Base-by-base conservation (phyloP, 2,113 vertebrate genomes). In the Carettochelys insculpta region DNA sequence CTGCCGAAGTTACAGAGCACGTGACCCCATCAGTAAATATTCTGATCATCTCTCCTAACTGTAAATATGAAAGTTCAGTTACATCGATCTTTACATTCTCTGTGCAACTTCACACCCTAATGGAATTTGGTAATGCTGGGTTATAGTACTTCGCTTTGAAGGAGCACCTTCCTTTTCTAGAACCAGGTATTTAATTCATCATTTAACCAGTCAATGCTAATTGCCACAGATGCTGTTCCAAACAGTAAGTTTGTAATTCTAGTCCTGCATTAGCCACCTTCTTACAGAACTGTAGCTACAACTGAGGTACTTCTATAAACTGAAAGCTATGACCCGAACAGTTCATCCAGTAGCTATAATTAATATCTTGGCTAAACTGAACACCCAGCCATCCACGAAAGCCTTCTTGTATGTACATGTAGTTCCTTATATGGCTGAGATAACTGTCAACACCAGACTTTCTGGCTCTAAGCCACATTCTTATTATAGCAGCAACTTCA, bases 401-500 rank as follows among this genome's bases (percentile, higher is more conserved):
- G 29, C 87, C 76, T 90, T 92, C 50, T 48, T 83, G n/a, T 41
- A 82, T 3, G 10, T 61, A 78, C 83, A 76, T 3, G 1, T 90
- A 86, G 84, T 48, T 96, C 96, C 96, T 96, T 97, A 93, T 93
- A 97, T 17, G 95, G 94, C 80, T 92, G 80, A 87, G 79, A 73
- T 76, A 91, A 93, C 77, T 86, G 81, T 45, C 43, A 75, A 58
- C 80, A 84, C 52, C 81, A 95, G 47, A 89, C 95, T 86, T 93
- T 83, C 88, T 83, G 52, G 90, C 94, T 94, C 77, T 29, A 65
- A 92, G 71, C 5, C 7, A 86, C 68, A 86, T 80, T 95, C 96
- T 97, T 95, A 94, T 95, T 97, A 97, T 94, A 97, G 96, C 80
- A 97, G 95, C 52, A 10, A 90, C 89, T 96, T 91, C 92, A 84